phyloP scores from a whole-genome alignment of 2,113 vertebrate species.

The Panurus biarmicus region DNA sequence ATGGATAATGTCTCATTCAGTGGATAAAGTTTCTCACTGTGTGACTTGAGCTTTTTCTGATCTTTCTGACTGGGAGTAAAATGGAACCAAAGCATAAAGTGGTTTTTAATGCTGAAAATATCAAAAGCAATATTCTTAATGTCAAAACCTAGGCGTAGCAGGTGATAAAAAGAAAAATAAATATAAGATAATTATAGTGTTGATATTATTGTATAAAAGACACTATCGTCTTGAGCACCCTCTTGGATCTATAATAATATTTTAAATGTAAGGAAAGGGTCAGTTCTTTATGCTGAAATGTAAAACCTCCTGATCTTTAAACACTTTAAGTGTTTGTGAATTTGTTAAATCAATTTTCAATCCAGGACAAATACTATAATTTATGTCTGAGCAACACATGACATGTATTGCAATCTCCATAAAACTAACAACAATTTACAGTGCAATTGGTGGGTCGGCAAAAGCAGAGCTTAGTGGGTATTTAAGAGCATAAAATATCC shows the following conservation, averaged over 20 bases:
- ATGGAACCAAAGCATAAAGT: conserved; percentile 77
- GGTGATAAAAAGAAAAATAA: conserved; percentile 72
- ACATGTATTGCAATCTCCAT: background rate
- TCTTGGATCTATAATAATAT: background rate
- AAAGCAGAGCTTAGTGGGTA: background rate
- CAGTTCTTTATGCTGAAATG: background rate
- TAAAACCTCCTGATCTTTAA: background rate
- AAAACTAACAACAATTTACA: background rate
- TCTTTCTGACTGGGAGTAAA: conserved; percentile 83
- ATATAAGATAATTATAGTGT: conserved; percentile 54
- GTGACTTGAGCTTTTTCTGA: conserved; percentile 82
- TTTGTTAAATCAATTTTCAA: background rate
- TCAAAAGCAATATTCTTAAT: conserved; percentile 78
- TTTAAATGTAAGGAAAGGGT: background rate
- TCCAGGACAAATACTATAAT: background rate
- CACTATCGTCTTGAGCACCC: background rate
- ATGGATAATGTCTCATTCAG: conserved; percentile 95
- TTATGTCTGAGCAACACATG: background rate
- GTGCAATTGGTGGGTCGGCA: background rate
- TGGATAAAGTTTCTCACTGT: conserved; percentile 91
- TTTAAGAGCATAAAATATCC: background rate
- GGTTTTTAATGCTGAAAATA: conserved; percentile 77
- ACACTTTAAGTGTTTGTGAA: background rate
- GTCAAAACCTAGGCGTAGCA: conserved; percentile 67
- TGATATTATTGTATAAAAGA: conserved; percentile 41